These are phyloP conservation scores for Enchytraeus crypticus DNA, from an alignment of 2,888 invertebrate genomes.

Conservation along the genomic window DNA sequence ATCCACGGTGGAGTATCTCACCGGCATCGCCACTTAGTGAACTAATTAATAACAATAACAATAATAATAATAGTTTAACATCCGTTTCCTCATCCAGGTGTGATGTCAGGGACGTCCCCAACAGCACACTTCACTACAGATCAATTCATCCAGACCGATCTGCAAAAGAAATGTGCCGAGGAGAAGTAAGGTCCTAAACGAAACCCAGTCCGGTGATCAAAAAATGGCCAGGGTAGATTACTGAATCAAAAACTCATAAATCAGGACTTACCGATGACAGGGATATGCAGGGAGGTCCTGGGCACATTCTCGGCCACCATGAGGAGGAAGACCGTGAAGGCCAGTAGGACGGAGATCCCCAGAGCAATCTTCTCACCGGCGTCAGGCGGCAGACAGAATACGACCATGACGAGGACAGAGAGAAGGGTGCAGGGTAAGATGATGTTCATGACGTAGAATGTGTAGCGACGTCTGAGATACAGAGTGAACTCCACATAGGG, in stretches of 20 bases:
- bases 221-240: no score
- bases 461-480: conserved; percentile 19
- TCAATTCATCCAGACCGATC: no score
- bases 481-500: conserved; percentile 22
- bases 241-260: neutral
- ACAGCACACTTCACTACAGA: no score
- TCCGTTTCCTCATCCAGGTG: no score
- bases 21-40: no score
- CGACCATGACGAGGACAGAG: conserved; percentile 34
- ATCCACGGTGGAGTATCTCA: no score
- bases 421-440: conserved; percentile 16
- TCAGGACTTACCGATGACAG: conserved; percentile 9
- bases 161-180: no score
- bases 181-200: no score
- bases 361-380: conserved; percentile 31
- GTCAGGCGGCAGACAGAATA: conserved; percentile 38
- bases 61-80: no score
- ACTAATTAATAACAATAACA: no score
- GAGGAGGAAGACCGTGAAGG: conserved; percentile 15
- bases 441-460: conserved; percentile 20
- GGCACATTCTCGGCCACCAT: conserved; percentile 30
- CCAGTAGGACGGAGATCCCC: conserved; percentile 4
- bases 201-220: no score
- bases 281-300: conserved; percentile 31
- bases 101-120: no score